Percentiles rank a stretch among this genome's conserved stretches.
Evolutionary conservation across 2,797 vertebrate species (phyloP).

Genomic region (Pseudopleuronectes americanus): DNA sequence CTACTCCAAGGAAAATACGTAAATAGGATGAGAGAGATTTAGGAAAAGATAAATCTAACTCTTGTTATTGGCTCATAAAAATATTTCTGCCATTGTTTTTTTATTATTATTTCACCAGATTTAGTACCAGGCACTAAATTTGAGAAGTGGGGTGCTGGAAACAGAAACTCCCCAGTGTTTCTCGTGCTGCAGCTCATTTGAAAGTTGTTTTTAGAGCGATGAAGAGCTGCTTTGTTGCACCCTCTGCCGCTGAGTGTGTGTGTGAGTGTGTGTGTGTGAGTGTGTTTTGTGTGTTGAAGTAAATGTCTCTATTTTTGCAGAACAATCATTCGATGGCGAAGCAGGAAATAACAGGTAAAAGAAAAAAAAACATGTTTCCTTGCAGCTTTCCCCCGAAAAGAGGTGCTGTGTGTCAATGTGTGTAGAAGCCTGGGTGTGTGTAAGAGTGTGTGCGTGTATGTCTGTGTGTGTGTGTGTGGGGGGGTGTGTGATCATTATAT

Average conservation of each 20-base stretch:
- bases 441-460: neutral
- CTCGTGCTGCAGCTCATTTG: constrained; percentile 2
- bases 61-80: neutral
- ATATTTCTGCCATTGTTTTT: neutral
- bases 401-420: neutral
- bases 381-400: neutral
- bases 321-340: neutral
- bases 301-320: neutral
- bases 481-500: constrained; percentile 12
- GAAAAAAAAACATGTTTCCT: neutral
- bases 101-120: neutral
- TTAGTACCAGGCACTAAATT: neutral
- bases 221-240: neutral
- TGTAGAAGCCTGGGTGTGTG: neutral
- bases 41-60: too few relatives aligned
- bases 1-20: too few relatives aligned
- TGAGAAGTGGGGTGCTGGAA: neutral
- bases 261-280: neutral
- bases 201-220: constrained; percentile 8
- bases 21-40: too few relatives aligned
- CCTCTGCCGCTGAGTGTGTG: neutral
- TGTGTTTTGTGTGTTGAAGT: neutral
- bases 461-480: constrained; percentile 2
- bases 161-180: neutral
- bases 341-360: constrained; percentile 7